Conservation (phyloP, 37 sponge, comb jelly and placozoan genomes). For the Haliclona indistincta region DNA sequence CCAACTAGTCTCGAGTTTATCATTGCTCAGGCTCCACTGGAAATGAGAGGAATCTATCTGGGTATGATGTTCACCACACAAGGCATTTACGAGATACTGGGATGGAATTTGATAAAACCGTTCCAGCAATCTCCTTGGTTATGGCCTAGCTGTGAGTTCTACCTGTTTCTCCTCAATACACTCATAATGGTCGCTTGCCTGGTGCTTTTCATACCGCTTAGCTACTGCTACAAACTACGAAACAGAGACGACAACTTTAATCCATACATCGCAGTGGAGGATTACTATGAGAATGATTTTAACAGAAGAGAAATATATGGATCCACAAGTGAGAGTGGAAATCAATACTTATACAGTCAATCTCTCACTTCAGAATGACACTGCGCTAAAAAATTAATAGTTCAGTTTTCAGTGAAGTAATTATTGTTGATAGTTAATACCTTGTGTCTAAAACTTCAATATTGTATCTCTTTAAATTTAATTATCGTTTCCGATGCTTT, state of each 20-base stretch:
- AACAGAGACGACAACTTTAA: not conserved
- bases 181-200: not conserved
- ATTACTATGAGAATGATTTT: not conserved
- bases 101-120: not conserved
- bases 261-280: not conserved
- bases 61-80: not conserved
- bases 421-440: no score
- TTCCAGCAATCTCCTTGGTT: not conserved
- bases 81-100: not conserved
- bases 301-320: no score
- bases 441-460: no score
- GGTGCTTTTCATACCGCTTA: not conserved
- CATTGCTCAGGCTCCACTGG: not conserved
- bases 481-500: no score
- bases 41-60: not conserved
- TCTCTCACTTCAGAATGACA: no score
- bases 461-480: no score
- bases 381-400: no score
- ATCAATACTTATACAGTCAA: no score
- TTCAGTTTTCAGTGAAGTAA: no score
- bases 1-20: slow-evolving; percentile 4
- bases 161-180: not conserved
- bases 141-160: slow-evolving; percentile 5
- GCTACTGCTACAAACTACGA: not conserved
- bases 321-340: no score